Evolutionary conservation across 2,797 vertebrate species (phyloP).

Genomic region (Synaphobranchus kaupii): DNA sequence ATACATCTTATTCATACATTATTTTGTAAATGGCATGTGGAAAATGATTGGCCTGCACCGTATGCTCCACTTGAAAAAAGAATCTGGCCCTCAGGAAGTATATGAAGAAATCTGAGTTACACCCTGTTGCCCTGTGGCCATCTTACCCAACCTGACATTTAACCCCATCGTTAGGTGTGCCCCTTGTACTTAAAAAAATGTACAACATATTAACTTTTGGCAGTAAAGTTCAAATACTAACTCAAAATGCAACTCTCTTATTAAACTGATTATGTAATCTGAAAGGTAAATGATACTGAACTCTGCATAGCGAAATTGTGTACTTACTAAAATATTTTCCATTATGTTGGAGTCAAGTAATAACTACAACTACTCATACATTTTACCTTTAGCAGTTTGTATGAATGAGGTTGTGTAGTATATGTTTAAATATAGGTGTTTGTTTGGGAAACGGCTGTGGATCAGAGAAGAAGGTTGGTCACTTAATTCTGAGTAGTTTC

Average conservation of each 20-base stretch:
- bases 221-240: not conserved
- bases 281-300: not conserved
- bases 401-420: not conserved
- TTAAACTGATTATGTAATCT: not conserved
- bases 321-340: not conserved
- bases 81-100: not conserved
- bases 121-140: not conserved
- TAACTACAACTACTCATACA: not conserved
- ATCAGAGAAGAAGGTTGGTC: not conserved
- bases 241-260: not conserved
- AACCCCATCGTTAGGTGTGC: not conserved
- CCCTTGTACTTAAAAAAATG: not conserved
- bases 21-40: not conserved
- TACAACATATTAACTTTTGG: not conserved
- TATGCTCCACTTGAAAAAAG: not conserved
- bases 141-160: not conserved
- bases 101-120: not conserved
- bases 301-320: not conserved
- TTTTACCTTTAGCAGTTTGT: not conserved
- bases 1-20: conserved; percentile 2
- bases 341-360: not conserved
- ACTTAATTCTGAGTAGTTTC: not conserved
- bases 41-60: not conserved
- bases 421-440: not conserved
- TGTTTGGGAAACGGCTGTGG: not conserved